phyloP scores from a whole-genome alignment of 1,140 invertebrate genomes.

The Drosophila pectinifera region DNA sequence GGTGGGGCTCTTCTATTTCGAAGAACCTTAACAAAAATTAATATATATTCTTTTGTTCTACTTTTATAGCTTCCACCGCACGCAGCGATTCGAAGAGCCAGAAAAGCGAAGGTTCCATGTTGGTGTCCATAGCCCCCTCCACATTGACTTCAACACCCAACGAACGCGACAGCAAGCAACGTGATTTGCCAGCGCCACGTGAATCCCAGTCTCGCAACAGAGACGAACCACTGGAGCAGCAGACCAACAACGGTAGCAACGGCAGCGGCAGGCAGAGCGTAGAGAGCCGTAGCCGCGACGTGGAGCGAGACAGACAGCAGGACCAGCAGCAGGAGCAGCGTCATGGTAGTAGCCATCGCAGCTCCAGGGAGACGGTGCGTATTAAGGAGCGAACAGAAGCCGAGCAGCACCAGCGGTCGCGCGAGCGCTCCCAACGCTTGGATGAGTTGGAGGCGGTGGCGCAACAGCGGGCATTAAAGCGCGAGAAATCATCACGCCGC shows the following conservation, averaged over 20 bases:
- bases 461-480: slow-evolving; percentile 44
- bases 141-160: slow-evolving; percentile 13
- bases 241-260: slow-evolving; percentile 45
- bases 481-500: slow-evolving; percentile 59
- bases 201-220: slow-evolving; percentile 50
- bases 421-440: slow-evolving; percentile 58
- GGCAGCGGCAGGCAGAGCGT: slow-evolving; percentile 37
- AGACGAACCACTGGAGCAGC: slow-evolving; percentile 32
- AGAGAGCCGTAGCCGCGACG: slow-evolving; percentile 51
- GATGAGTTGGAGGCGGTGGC: slow-evolving; percentile 55
- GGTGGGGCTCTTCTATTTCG: slow-evolving; percentile 5
- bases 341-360: slow-evolving; percentile 49
- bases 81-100: slow-evolving; percentile 47
- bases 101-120: slow-evolving; percentile 30
- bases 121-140: slow-evolving; percentile 28
- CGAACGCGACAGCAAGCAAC: slow-evolving; percentile 60
- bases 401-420: slow-evolving; percentile 54
- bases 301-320: slow-evolving; percentile 43
- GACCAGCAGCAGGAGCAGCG: slow-evolving; percentile 49
- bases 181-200: slow-evolving; percentile 21
- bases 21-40: neutral
- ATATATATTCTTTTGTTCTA: neutral
- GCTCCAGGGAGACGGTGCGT: slow-evolving; percentile 49
- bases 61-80: neutral
- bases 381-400: slow-evolving; percentile 58